These are phyloP conservation scores for Agrochola lota DNA, from an alignment of 2,888 invertebrate genomes.

Conservation along the genomic window DNA sequence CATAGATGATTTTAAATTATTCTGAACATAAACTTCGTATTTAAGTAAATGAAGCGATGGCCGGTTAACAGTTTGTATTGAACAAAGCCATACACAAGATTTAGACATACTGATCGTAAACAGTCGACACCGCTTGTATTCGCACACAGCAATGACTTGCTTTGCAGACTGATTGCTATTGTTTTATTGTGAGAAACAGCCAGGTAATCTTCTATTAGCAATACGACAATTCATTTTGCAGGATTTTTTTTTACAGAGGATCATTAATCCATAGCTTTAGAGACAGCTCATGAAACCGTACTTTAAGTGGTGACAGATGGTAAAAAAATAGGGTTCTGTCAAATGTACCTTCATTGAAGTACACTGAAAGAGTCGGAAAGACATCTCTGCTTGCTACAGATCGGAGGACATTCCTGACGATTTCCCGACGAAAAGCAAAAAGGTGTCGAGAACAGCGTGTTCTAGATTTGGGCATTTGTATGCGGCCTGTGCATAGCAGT, in stretches of 20 bases:
- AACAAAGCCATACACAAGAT: background rate
- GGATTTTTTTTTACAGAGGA: background rate
- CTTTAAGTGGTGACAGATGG: background rate
- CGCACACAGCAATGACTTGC: slow-evolving; percentile 32
- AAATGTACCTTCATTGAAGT: background rate
- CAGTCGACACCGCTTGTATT: background rate
- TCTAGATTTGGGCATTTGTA: background rate
- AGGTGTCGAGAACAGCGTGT: background rate
- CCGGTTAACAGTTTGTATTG: background rate
- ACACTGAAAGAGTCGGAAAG: background rate
- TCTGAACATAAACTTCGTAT: background rate
- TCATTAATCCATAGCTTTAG: background rate
- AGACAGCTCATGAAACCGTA: background rate
- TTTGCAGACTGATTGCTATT: slow-evolving; percentile 28
- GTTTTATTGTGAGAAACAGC: slow-evolving; percentile 1
- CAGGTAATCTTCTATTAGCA: background rate
- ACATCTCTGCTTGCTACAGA: background rate
- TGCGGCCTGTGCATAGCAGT: background rate
- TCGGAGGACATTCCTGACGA: background rate
- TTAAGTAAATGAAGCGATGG: background rate
- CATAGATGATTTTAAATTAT: background rate
- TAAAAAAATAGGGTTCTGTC: background rate
- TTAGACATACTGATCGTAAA: background rate
- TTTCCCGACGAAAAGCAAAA: background rate
- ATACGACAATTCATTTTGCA: background rate